Percentiles rank a stretch among this genome's conserved stretches.
phyloP scores from a whole-genome alignment of 2,888 invertebrate species.

The Andrena fulva region DNA sequence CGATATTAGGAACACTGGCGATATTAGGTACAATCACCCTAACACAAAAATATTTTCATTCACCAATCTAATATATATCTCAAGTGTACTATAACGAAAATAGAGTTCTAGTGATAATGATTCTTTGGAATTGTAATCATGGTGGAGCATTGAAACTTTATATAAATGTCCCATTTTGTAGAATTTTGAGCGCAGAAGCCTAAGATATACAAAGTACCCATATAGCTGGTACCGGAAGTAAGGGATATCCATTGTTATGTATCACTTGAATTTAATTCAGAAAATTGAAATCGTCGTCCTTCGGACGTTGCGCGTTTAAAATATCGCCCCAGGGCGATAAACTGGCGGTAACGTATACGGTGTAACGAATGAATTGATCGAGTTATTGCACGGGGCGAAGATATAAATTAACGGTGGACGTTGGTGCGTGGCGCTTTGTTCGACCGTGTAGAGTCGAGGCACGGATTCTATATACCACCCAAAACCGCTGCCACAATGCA shows the following conservation, averaged over 20 bases:
- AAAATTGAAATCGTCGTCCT: background rate
- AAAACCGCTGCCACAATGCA: constrained; percentile 1
- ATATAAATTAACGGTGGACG: constrained; percentile 44
- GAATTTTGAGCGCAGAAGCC: too few relatives aligned
- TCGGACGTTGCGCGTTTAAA: background rate
- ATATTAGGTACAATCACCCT: too few relatives aligned
- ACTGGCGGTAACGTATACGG: constrained; percentile 30
- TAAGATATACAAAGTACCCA: too few relatives aligned
- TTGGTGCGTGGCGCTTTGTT: constrained; percentile 25
- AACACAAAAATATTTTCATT: too few relatives aligned
- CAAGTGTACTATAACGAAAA: too few relatives aligned
- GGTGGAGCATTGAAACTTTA: too few relatives aligned
- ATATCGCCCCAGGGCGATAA: constrained; percentile 11
- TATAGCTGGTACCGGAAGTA: background rate
- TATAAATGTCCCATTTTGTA: too few relatives aligned
- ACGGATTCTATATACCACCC: background rate
- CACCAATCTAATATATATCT: too few relatives aligned
- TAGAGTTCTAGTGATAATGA: too few relatives aligned
- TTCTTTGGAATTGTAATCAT: too few relatives aligned
- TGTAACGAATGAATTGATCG: constrained; percentile 50
- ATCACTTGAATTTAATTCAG: background rate
- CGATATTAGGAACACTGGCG: too few relatives aligned
- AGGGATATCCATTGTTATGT: background rate
- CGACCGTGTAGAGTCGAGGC: constrained; percentile 25
- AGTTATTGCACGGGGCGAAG: constrained; percentile 24